phyloP scores from a whole-genome alignment of 2,888 invertebrate genomes.

The Suillia variegata region DNA sequence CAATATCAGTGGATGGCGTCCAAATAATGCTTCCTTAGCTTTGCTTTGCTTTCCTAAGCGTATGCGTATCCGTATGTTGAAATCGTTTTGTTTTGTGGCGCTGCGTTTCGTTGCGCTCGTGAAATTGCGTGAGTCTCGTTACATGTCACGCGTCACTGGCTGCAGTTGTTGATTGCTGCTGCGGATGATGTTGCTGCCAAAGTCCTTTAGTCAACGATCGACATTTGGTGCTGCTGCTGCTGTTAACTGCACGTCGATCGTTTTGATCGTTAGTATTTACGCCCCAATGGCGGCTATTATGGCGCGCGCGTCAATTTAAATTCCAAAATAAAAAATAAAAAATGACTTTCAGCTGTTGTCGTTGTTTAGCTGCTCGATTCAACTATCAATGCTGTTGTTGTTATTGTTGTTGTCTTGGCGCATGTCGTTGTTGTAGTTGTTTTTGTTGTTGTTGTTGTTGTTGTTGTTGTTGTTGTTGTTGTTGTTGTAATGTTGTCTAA shows the following conservation, averaged over 20 bases:
- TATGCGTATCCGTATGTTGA: neutral
- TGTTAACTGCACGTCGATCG: too few species aligned
- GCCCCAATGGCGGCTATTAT: neutral
- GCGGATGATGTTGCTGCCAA: neutral
- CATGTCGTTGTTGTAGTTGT: neutral
- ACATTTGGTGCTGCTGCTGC: neutral
- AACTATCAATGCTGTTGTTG: neutral
- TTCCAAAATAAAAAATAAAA: too few species aligned
- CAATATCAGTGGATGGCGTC: neutral
- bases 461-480: neutral
- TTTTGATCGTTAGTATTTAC: conserved; percentile 1
- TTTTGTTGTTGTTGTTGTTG: neutral
- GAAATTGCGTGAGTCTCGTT: neutral
- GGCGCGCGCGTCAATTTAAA: conserved; percentile 3
- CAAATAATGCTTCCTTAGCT: neutral
- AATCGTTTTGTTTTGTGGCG: neutral
- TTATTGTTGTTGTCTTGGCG: neutral
- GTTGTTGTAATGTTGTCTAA: neutral
- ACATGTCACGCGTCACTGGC: neutral
- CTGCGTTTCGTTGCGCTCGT: neutral
- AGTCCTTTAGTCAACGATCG: neutral
- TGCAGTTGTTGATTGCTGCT: neutral
- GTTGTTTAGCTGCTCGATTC: neutral
- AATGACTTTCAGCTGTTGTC: neutral
- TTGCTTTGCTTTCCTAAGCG: neutral